phyloP scores from a whole-genome alignment of 2,113 vertebrate species.

The Sphaerodactylus townsendi region DNA sequence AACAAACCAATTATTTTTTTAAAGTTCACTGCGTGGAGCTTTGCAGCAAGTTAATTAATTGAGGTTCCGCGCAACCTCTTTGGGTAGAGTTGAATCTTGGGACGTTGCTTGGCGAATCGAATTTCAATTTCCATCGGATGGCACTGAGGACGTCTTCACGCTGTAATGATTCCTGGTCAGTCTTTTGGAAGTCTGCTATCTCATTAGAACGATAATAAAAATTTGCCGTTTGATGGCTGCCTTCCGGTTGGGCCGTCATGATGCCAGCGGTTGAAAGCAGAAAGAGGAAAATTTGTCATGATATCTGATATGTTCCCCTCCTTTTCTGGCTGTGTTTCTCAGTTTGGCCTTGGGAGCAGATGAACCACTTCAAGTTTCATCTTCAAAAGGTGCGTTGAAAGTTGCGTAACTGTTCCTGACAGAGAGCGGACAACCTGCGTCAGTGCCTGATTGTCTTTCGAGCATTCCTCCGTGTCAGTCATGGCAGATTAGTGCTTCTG shows the following conservation, averaged over 20 bases:
- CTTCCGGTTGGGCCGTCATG: background rate
- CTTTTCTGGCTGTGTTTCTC: background rate
- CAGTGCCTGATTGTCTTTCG: background rate
- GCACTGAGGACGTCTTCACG: background rate
- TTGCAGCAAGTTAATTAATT: background rate
- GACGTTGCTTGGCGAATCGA: background rate
- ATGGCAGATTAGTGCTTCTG: background rate
- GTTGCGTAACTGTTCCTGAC: background rate
- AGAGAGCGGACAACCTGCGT: background rate
- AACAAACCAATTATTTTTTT: conserved; percentile 1
- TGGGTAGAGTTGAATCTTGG: background rate
- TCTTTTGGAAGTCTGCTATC: conserved; percentile 7
- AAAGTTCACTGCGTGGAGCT: conserved; percentile 11
- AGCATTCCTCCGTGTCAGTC: background rate
- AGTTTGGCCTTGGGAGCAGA: background rate
- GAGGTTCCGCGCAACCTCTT: background rate
- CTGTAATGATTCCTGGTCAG: background rate
- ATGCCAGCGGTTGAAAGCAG: background rate
- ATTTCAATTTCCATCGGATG: rapidly evolving
- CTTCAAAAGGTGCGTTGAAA: background rate
- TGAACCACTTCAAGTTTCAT: background rate
- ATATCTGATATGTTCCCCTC: conserved; percentile 16
- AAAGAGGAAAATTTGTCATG: conserved; percentile 26
- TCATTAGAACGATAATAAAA: background rate
- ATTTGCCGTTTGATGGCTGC: background rate